Base-by-base conservation (phyloP, 2,888 invertebrate genomes). In the Neoaliturus tenellus region DNA sequence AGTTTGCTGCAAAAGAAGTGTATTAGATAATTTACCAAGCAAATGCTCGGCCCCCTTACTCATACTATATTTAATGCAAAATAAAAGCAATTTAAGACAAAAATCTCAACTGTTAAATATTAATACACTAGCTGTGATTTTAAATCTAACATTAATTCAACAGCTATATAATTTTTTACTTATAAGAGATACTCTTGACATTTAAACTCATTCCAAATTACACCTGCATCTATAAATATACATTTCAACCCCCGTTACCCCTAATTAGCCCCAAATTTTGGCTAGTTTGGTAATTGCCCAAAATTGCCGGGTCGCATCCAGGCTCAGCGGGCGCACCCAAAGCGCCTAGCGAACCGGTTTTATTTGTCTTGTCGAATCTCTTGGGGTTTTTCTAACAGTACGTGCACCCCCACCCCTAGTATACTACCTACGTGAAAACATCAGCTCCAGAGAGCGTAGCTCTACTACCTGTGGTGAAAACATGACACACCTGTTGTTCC, bases 181-280 rank as follows among this genome's bases (percentile, higher is more conserved):
- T 12, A 20, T 23, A 62, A 62, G 4, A 28, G 10, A 17, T 1
- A 28, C 62, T 62, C 28, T 31, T 28, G 62, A 28, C 28, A 28
- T 31, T 62, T 28, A 62, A 28, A 28, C 28, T 31, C 12, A 17
- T 17, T 62, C 62, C 28, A 62, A 62, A 62, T 62, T 25, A 62
- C 17, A 62, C 62, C 62, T 51, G 5, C 20, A 23, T 8, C 62
- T 62, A 62, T 62, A 62, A 62, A 62, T 62, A 62, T 62, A 62
- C 62, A 62, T 62, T 62, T 62, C 62, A 62, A 62, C 62, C 33
- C 73, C 73, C 73, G 73, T 75, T 75, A 75, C 73, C 73, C 71
- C 33, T 23, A 39, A 71, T 71, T 14, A 44, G 20, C 55, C 55
- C 28, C 2, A 31, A 14, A 31, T 62, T 62, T 62, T 62, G 31